Evolutionary conservation across 1,140 invertebrate genomes (phyloP), one percentile per base, ranked within the genome.

Genomic region (Achroia grisella): DNA sequence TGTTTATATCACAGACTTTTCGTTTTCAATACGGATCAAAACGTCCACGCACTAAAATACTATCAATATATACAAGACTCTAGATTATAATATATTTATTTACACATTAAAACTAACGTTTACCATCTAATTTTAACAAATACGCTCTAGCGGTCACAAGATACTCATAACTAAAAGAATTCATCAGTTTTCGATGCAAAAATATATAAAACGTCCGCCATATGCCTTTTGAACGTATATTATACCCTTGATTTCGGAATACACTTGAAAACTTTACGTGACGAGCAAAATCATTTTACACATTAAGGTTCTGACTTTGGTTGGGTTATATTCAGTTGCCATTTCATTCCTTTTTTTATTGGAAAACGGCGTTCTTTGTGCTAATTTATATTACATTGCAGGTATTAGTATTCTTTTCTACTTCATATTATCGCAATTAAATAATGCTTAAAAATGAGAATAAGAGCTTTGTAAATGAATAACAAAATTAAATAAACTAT

Each of bases 1-100:
- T 85, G 81, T 86, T 86, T 86, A 86, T 86, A 86, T 86, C 84
- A 86, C 84, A 86, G 84, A 86, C 82, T 84, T 84, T 82, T 86
- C 81, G 81, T 86, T 86, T 84, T 81, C 75, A 84, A 86, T 84
- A 81, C 72, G 78, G 71, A 84, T 81, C 70, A 85, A 86, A 84
- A 86, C 81, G 80, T 83, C 80, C 82, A 86, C 80, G 79, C 79
- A 77, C 71, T 68, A 79, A 79, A 80, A 84, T 82, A 84, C 68
- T 84, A 81, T 75, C 76, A 78, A 83, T 83, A 83, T 74, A 72
- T 82, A 78, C 73, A 82, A 66, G 67, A 76, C 62, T 76, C 65
- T 71, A 75, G 62, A 59, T n/a, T 79, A 85, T 68, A 80, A 81
- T 82, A 77, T 75, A 84, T 71, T 85, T 82, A 85, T 84, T 73